Base-by-base conservation (phyloP, 2,113 vertebrate genomes). In the Sinocyclocheilus maitianheensis region DNA sequence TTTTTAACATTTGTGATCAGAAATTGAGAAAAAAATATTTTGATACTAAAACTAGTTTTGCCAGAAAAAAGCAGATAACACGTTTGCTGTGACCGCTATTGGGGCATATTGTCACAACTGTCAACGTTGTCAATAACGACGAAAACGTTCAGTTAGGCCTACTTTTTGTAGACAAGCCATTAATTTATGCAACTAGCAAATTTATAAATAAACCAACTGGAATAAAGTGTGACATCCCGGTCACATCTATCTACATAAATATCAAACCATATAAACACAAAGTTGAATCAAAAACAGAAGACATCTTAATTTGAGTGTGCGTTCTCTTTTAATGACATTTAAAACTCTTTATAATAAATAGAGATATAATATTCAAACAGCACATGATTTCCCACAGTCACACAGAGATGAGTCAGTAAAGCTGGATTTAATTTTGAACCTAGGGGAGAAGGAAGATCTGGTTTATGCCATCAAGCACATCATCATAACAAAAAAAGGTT, bases 271-370 rank as follows among this genome's bases (percentile, higher is more conserved):
- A n/a, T 65, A 7, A 62, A 62, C 20, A 43, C 37, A 77, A 18
- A 53, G 13, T 26, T 24, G 13, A 76, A 76, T 26, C 55, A 77
- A 18, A 53, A 30, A 77, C 7, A 77, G 13, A 11, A 10, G 48
- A 40, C 22, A 26, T 46, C 16, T 62, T 24, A 0, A 67, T 81
- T 22, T 65, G 37, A 83, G n/a, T 85, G 63, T 55, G 83, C 62
- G 16, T 89, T 85, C 77, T 16, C 34, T 86, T 87, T 89, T 90
- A 91, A 84, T 91, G 51, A 85, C 83, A 84, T 91, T 88, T 86
- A 84, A 75, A 86, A 88, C 93, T 94, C 89, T 92, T 90, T 93
- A 89, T 90, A 94, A 94, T 93, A 94, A 94, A 94, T 94, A 94
- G 93, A 93, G 88, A 89, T 91, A 87, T 87, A 90, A 91, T 90